phyloP scores from a whole-genome alignment of 2,888 invertebrate species.

The Aporophyla lueneburgensis region DNA sequence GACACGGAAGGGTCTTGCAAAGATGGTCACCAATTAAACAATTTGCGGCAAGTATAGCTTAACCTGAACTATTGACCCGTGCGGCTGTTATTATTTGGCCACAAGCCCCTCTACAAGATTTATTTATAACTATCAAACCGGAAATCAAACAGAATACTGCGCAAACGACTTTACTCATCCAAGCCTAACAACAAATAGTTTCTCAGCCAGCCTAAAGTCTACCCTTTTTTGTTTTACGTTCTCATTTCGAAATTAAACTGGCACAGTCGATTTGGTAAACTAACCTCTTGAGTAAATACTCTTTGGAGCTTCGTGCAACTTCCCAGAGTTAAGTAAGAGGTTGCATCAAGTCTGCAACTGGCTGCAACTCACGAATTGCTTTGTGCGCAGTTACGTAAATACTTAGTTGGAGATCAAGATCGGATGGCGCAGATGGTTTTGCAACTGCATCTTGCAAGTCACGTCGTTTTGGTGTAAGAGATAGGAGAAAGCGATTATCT shows the following conservation, averaged over 20 bases:
- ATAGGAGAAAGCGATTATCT: conserved; percentile 20
- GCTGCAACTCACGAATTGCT: conserved; percentile 51
- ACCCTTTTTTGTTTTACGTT: conserved; percentile 25
- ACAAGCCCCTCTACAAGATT: too few relatives aligned
- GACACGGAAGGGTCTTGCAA: too few relatives aligned
- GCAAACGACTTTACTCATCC: not conserved
- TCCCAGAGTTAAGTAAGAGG: conserved; percentile 57
- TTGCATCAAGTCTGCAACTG: conserved; percentile 55
- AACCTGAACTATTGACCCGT: too few relatives aligned
- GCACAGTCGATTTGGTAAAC: conserved; percentile 44
- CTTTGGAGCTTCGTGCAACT: conserved; percentile 36
- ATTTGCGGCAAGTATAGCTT: too few relatives aligned
- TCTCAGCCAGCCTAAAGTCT: conserved; percentile 14
- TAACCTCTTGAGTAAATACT: conserved; percentile 55
- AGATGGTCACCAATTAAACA: too few relatives aligned
- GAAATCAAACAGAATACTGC: conserved; percentile 9
- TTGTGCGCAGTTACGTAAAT: conserved; percentile 47
- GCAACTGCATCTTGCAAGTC: conserved; percentile 55
- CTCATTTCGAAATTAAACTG: conserved; percentile 44
- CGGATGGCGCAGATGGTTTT: conserved; percentile 46
- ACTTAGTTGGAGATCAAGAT: conserved; percentile 64
- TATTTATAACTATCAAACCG: conserved; percentile 7
- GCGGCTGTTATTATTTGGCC: too few relatives aligned
- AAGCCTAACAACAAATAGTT: conserved; percentile 21
- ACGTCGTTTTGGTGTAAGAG: conserved; percentile 31